These are phyloP conservation scores for Cantharis lateralis DNA, from an alignment of 2,888 invertebrate genomes.

Conservation along the genomic window DNA sequence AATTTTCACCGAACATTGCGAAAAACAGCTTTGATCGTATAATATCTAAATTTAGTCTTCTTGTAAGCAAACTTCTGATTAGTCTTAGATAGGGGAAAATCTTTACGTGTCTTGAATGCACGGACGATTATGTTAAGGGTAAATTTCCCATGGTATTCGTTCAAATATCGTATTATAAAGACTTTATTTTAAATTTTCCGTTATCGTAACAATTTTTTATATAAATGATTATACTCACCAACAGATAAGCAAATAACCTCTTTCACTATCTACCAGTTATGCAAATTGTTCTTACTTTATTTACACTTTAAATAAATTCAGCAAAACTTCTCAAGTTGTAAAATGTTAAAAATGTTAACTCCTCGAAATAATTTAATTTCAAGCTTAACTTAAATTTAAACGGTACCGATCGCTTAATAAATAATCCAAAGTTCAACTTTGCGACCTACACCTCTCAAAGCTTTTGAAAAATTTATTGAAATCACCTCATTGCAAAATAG, in stretches of 20 bases:
- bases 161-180: background rate
- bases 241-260: background rate
- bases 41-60: conserved; percentile 40
- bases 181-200: background rate
- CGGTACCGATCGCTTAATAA: background rate
- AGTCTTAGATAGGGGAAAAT: conserved; percentile 38
- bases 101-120: conserved; percentile 40
- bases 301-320: background rate
- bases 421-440: background rate
- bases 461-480: background rate
- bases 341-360: background rate
- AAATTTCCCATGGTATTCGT: conserved; percentile 1
- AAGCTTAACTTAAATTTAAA: background rate
- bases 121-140: conserved; percentile 5
- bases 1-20: conserved; percentile 33
- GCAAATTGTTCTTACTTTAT: background rate
- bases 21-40: conserved; percentile 37
- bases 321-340: background rate
- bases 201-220: background rate
- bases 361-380: background rate
- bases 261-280: background rate
- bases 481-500: background rate
- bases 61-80: conserved; percentile 38
- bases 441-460: background rate
- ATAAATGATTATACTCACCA: background rate